Evolutionary conservation across 2,797 vertebrate genomes (phyloP), one percentile per base, ranked within the genome.

Genomic region (Crenuchus spilurus): DNA sequence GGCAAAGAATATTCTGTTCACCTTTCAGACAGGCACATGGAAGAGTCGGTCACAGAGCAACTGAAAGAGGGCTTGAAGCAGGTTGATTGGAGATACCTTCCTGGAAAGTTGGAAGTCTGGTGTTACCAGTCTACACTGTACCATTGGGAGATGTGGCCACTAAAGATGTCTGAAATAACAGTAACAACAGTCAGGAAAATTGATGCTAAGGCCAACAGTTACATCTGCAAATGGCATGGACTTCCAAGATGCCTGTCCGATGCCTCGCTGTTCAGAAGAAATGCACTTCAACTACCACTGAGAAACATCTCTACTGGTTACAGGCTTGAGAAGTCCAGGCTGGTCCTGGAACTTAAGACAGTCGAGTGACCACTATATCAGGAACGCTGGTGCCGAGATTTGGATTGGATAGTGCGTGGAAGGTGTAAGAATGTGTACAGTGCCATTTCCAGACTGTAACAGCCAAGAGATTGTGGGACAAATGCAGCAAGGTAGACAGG

Each of bases 241-340:
- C 83, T 82, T 77, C 65, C 35, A 44, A 24, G 66, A 63, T 86
- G 83, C 70, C 83, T 85, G 85, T 87, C 84, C 81, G 81, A 88
- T 83, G 78, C 72, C 74, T 78, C 84, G 85, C 84, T 83, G 74
- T 83, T 77, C 28, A 16, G 77, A 79, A 87, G 80, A 84, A 54
- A 75, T 63, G 10, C 28, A 24, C 35, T 76, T 39, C 48, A 63
- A 16, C 48, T 54, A 7, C 74, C 37, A 24, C 10, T 52, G 14
- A 75, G 62, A 18, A 41, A 22, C 31, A 63, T 62, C n/a, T 35
- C 6, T 24, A 10, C 5, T 62, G 54, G 44, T 6, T 62, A 72
- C 16, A 62, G 46, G 22, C 52, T 70, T 16, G 28, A 60, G 70
- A 64, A 72, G 60, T 24, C 46, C 31, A 63, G 58, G 58, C 33